Evolutionary conservation across 1,140 invertebrate genomes (phyloP).

Genomic region (Megalonaias nervosa): DNA sequence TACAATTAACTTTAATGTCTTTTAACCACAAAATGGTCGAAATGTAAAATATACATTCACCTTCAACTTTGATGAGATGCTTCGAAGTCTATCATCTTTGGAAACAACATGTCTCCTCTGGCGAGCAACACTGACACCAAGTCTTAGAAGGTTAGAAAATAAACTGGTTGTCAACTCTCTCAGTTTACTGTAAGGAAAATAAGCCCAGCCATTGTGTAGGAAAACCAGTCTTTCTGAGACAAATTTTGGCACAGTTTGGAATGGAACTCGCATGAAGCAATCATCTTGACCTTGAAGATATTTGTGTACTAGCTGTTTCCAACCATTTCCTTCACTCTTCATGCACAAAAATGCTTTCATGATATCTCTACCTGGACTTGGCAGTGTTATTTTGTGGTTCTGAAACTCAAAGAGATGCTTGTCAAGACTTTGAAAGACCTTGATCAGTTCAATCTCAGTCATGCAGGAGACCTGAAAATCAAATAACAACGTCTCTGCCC

Average conservation of each 20-base stretch:
- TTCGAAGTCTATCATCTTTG: no score
- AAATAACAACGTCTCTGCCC: conserved; percentile 46
- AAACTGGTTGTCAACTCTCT: conserved; percentile 23
- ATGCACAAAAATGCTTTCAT: background rate
- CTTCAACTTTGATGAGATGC: no score
- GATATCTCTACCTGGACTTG: no score
- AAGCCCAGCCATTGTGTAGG: conserved; percentile 30
- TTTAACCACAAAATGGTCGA: no score
- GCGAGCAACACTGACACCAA: no score
- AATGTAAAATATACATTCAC: no score
- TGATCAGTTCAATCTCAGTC: conserved; percentile 40
- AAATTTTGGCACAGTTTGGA: conserved; percentile 32
- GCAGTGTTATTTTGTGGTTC: no score
- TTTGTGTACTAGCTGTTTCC: conserved; percentile 15
- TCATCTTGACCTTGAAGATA: conserved; percentile 22
- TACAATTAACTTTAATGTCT: no score
- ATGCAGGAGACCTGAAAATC: conserved; percentile 45
- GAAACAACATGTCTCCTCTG: no score
- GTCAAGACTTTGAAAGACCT: conserved; percentile 1
- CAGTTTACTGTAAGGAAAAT: conserved; percentile 30
- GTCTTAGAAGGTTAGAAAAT: conserved; percentile 22
- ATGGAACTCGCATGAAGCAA: conserved; percentile 33
- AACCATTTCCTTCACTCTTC: conserved; percentile 13
- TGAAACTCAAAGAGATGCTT: background rate
- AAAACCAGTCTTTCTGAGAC: conserved; percentile 33